Conservation (phyloP, 2,797 vertebrate genomes). For the Molothrus aeneus region DNA sequence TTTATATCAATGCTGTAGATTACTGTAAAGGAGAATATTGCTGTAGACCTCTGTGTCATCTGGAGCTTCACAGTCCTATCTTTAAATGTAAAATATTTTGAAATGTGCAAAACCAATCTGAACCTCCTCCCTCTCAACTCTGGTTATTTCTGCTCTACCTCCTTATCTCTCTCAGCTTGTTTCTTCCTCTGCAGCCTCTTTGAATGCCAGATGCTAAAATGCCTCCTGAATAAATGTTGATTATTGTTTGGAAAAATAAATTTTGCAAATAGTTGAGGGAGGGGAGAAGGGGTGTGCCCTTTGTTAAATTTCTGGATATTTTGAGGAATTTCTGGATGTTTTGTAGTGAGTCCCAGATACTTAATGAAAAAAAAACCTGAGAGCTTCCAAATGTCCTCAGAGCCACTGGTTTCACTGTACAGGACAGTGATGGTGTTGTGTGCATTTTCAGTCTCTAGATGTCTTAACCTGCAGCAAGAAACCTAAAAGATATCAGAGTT, state of each 20-base stretch:
- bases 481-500: constrained; percentile 24
- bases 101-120: not conserved
- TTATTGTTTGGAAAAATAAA: not conserved
- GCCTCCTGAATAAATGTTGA: not conserved
- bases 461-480: not conserved
- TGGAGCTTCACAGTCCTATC: constrained; percentile 4
- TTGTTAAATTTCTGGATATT: not conserved
- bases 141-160: not conserved
- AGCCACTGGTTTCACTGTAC: not conserved
- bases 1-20: not conserved
- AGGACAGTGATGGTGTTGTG: not conserved
- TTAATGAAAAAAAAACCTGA: not conserved
- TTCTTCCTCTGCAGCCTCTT: not conserved
- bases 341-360: not conserved
- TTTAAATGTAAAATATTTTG: constrained; percentile 51
- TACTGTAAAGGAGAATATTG: not conserved
- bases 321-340: constrained; percentile 12
- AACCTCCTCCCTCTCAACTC: not conserved
- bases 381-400: not conserved
- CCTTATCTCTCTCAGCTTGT: not conserved
- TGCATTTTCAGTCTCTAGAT: not conserved
- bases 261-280: not conserved
- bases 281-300: not conserved
- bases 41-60: not conserved
- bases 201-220: not conserved